Evolutionary conservation across 2,888 invertebrate genomes (phyloP).

Genomic region (Allophyes oxyacanthae): DNA sequence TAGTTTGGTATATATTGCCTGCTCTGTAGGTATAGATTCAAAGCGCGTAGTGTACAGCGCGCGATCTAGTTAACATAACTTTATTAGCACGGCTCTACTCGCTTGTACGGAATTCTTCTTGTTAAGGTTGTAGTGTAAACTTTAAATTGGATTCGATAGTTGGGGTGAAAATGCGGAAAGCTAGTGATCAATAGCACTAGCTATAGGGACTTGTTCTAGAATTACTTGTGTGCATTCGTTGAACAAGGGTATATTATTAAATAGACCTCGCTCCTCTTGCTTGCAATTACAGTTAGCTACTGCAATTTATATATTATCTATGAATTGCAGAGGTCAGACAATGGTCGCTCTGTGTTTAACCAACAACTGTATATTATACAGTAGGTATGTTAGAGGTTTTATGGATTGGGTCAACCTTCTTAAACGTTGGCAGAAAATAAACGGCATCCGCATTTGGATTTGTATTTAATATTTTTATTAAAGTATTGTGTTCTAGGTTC

Average conservation of each 20-base stretch:
- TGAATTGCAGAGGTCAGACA: no score
- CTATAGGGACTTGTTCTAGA: constrained; percentile 25
- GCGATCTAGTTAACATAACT: constrained; percentile 55
- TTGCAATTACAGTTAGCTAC: no score
- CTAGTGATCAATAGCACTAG: constrained; percentile 52
- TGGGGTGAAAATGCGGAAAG: constrained; percentile 45
- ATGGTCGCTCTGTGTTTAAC: no score
- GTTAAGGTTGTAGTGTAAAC: constrained; percentile 53
- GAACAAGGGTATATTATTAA: neutral
- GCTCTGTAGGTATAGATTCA: constrained; percentile 28
- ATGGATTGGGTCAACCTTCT: no score
- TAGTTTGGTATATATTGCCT: constrained; percentile 31
- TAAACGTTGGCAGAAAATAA: no score
- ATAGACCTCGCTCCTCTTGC: neutral
- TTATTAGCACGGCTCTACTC: constrained; percentile 48
- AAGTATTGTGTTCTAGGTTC: no score
- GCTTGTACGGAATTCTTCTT: constrained; percentile 57
- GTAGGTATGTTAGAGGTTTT: no score
- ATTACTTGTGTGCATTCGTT: constrained; percentile 28
- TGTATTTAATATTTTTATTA: no score
- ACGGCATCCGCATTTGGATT: no score
- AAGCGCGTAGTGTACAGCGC: constrained; percentile 20
- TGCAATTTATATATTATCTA: no score
- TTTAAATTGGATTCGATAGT: constrained; percentile 61
- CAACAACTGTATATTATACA: no score